Conservation (phyloP, 2,113 vertebrate species). For the Andinoacara biseriatus region DNA sequence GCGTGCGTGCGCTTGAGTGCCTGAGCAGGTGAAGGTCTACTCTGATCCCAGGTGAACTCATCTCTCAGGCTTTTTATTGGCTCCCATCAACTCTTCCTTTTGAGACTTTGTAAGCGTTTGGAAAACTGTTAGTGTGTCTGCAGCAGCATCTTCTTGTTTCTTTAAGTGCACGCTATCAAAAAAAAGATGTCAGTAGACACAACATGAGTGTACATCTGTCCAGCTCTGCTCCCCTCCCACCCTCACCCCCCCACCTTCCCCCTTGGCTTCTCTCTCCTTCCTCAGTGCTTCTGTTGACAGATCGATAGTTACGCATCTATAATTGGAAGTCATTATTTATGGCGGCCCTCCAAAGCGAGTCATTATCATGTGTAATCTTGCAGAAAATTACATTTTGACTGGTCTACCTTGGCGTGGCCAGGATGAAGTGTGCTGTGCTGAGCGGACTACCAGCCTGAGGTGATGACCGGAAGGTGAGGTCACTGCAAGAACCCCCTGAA, state of each 20-base stretch:
- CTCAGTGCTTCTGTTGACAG: constrained; percentile 67
- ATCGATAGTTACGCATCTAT: constrained; percentile 85
- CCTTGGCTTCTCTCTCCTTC: background rate
- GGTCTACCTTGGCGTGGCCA: constrained; percentile 53
- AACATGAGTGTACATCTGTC: constrained; percentile 39
- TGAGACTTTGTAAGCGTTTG: constrained; percentile 56
- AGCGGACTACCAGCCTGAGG: constrained; percentile 42
- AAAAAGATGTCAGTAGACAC: constrained; percentile 41
- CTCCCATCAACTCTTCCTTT: constrained; percentile 33
- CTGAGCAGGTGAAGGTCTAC: constrained; percentile 59
- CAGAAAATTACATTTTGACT: constrained; percentile 78
- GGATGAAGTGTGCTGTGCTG: constrained; percentile 46
- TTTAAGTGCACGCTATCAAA: constrained; percentile 2
- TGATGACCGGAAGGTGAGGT: constrained; percentile 39
- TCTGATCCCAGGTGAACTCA: constrained; percentile 61
- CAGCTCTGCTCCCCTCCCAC: background rate
- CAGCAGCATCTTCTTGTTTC: constrained; percentile 13
- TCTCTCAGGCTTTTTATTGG: constrained; percentile 44
- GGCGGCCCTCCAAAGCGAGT: constrained; percentile 79
- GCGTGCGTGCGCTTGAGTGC: background rate
- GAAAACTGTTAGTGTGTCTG: constrained; percentile 25
- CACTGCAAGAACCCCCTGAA: background rate
- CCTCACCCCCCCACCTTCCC: background rate
- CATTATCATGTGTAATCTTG: constrained; percentile 83
- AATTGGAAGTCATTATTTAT: constrained; percentile 81